Evolutionary conservation across 1,140 invertebrate species (phyloP).

Genomic region (Cyphomyrmex costatus): DNA sequence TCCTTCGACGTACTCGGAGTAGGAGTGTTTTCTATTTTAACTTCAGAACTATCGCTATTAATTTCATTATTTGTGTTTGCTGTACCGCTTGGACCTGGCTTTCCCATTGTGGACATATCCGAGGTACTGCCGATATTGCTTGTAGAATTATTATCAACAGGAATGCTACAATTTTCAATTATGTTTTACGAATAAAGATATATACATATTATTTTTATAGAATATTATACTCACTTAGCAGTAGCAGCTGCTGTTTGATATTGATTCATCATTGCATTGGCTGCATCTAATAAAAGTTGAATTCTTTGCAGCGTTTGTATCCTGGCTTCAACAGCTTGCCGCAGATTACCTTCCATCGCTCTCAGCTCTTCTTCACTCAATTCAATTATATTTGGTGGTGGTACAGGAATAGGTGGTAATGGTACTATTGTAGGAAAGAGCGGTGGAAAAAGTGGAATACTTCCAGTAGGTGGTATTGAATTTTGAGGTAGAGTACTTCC

Average conservation of each 20-base stretch:
- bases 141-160: conserved; percentile 69
- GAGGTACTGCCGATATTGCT: conserved; percentile 47
- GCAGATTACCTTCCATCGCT: conserved; percentile 95
- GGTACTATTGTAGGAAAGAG: conserved; percentile 89
- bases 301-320: conserved; percentile 88
- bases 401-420: conserved; percentile 92
- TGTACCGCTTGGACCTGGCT: conserved; percentile 42
- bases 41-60: conserved; percentile 28
- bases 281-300: conserved; percentile 84
- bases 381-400: conserved; percentile 90
- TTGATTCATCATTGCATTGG: conserved; percentile 85
- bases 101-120: conserved; percentile 45
- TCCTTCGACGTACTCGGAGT: conserved; percentile 58
- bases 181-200: conserved; percentile 20
- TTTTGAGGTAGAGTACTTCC: conserved; percentile 79
- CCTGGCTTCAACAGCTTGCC: conserved; percentile 95
- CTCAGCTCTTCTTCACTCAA: conserved; percentile 94
- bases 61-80: not conserved
- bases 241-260: conserved; percentile 84
- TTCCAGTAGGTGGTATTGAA: conserved; percentile 81
- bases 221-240: conserved; percentile 79
- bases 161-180: conserved; percentile 77
- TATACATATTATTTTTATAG: not conserved
- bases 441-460: conserved; percentile 87
- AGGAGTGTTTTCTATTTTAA: conserved; percentile 48